Evolutionary conservation across 2,888 invertebrate species (phyloP), one percentile per base, ranked within the genome.

Genomic region (Pterobdella sp.): DNA sequence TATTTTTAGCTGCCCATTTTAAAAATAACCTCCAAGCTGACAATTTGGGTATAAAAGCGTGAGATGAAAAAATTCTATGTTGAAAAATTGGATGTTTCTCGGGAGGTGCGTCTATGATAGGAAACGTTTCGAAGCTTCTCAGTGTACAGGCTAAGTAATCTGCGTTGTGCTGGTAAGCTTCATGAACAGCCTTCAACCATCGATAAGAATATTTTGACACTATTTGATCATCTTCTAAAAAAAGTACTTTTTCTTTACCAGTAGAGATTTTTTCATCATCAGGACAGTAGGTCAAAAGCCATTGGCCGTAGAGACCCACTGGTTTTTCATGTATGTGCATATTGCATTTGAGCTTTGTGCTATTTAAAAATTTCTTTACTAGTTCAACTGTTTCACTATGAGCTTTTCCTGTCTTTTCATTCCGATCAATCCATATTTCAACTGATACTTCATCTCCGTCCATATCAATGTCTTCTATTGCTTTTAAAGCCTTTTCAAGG

Each of bases 201-300:
- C 76, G 74, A 72, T 80, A 81, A 37, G 79, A 78, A 68, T 76
- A 77, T 35, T 75, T 78, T 0, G 80, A 80, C 1, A 81, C 77
- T 18, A 78, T 77, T 22, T 80, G 60, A 72, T 81, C 81, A 66
- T 81, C 81, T 68, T 81, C 81, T 1, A 81, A 69, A 37, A 81
- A 76, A 0, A 81, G 75, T 0, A 78, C 81, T 18, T 80, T 78
- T 75, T 81, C 81, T 4, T 77, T 74, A 22, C 74, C 76, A n/a
- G 22, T 35, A 14, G 10, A 22, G 49, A 42, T 42, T 42, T 42
- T 42, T 42, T 42, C 49, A 14, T 42, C 22, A 18, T 3, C 60
- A 0, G 74, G 69, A 14, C 76, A 73, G 80, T 81, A 81, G 0
- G 80, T 80, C 1, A 74, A 66, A 3, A 78, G 42, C 79, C 79